Conservation (phyloP, 2,113 vertebrate genomes). For the Pachyramphus minor region DNA sequence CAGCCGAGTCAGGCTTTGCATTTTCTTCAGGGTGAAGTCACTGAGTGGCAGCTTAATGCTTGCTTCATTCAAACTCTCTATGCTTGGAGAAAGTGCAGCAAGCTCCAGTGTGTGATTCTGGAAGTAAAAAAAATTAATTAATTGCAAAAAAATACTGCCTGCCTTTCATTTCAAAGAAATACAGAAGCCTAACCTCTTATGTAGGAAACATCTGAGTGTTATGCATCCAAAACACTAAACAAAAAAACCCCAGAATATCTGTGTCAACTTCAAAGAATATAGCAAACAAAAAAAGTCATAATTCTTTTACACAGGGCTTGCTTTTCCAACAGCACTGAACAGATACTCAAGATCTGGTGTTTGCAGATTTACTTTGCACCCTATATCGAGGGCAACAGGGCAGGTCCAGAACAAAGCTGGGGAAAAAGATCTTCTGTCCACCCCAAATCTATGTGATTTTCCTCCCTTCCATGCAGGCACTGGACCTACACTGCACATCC, state of each 20-base stretch:
- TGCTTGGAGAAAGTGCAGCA: constrained; percentile 75
- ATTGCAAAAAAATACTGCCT: not conserved
- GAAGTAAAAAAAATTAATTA: not conserved
- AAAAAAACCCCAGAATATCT: not conserved
- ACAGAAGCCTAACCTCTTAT: not conserved
- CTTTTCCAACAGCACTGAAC: not conserved
- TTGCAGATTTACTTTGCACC: not conserved
- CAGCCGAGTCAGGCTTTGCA: constrained; percentile 77
- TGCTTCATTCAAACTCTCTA: constrained; percentile 85
- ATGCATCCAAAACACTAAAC: not conserved
- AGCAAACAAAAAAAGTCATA: not conserved
- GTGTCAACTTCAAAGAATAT: not conserved
- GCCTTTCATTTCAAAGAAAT: not conserved
- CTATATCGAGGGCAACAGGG: not conserved
- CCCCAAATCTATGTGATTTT: not conserved
- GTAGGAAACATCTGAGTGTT: not conserved
- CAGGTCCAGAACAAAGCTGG: not conserved
- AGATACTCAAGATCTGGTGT: not conserved
- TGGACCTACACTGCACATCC: not conserved
- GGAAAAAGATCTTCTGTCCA: not conserved
- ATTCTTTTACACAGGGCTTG: not conserved
- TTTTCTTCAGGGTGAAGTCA: constrained; percentile 70
- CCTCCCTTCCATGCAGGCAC: not conserved
- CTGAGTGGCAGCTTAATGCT: constrained; percentile 79
- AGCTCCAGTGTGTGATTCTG: constrained; percentile 78